Evolutionary conservation across 2,797 vertebrate species (phyloP).

Genomic region (Aldrovandia affinis): DNA sequence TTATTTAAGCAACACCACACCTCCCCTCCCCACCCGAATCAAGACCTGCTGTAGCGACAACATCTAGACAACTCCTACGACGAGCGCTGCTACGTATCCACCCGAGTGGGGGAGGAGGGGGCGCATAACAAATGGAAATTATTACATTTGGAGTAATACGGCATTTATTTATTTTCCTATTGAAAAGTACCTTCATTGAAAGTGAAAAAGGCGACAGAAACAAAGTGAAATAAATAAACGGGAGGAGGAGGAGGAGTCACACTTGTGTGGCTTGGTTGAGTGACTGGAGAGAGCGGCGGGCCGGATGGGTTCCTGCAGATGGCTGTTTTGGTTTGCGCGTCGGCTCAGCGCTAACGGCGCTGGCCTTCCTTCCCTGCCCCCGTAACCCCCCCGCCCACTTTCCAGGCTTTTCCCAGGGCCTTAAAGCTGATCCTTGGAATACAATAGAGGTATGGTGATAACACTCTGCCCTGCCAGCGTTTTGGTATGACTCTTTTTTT

Average conservation of each 20-base stretch:
- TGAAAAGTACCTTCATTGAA: slow-evolving; percentile 68
- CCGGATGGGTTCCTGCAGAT: slow-evolving; percentile 34
- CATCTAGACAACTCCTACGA: not conserved
- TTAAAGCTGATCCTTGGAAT: slow-evolving; percentile 75
- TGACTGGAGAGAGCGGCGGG: slow-evolving; percentile 29
- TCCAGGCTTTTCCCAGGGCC: slow-evolving; percentile 56
- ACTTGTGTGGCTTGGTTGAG: slow-evolving; percentile 33
- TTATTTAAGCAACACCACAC: not conserved
- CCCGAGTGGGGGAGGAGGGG: slow-evolving; percentile 10
- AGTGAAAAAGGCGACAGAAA: slow-evolving; percentile 28
- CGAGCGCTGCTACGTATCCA: not conserved
- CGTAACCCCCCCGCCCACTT: slow-evolving; percentile 34
- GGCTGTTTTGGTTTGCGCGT: slow-evolving; percentile 44
- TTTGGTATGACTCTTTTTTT: slow-evolving; percentile 60
- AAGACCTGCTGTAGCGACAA: slow-evolving; percentile 31
- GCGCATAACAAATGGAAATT: not conserved
- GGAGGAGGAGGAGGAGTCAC: slow-evolving; percentile 35
- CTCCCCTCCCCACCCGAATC: slow-evolving; percentile 41
- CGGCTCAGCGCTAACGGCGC: slow-evolving; percentile 65
- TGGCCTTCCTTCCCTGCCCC: slow-evolving; percentile 52
- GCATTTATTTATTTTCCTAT: slow-evolving; percentile 69
- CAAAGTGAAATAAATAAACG: slow-evolving; percentile 34
- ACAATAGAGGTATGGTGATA: slow-evolving; percentile 70
- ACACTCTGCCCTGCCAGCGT: slow-evolving; percentile 57
- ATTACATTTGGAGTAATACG: slow-evolving; percentile 28